Percentiles rank a stretch among this genome's conserved stretches.
phyloP scores from a whole-genome alignment of 1,140 invertebrate species.

The Neodiprion pinetum region DNA sequence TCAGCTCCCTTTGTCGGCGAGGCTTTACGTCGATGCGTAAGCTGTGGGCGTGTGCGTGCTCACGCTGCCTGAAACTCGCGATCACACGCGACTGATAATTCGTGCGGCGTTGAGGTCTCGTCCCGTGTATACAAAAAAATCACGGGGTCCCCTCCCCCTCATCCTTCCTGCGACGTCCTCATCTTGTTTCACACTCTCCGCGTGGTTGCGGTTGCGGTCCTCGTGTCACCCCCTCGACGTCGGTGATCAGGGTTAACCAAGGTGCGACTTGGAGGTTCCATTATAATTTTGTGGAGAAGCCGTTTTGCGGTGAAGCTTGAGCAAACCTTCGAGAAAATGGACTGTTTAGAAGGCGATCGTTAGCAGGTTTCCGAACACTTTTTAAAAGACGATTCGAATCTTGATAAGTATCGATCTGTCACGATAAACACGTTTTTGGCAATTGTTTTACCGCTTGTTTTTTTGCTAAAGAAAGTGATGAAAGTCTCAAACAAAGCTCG shows the following conservation, averaged over 20 bases:
- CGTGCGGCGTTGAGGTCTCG: constrained; percentile 20
- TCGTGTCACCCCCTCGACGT: background rate
- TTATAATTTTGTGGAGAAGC: too few relatives aligned
- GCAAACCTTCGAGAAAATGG: too few relatives aligned
- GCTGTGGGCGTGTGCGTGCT: background rate
- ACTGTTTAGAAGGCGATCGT: too few relatives aligned
- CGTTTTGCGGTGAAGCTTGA: too few relatives aligned
- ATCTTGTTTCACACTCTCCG: background rate
- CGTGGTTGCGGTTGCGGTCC: background rate
- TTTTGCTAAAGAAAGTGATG: too few relatives aligned
- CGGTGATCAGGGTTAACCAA: background rate
- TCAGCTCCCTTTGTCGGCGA: constrained; percentile 41
- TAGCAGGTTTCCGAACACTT: too few relatives aligned
- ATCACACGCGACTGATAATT: constrained; percentile 50
- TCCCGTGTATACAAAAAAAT: background rate
- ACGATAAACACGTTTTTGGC: too few relatives aligned
- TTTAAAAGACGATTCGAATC: too few relatives aligned
- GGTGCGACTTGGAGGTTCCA: background rate
- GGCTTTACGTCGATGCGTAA: constrained; percentile 22
- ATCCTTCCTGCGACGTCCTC: background rate
- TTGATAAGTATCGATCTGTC: too few relatives aligned
- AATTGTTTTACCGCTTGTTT: too few relatives aligned
- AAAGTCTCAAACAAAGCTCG: too few relatives aligned
- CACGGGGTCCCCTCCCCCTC: background rate
- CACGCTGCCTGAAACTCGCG: constrained; percentile 9